Evolutionary conservation across 2,797 vertebrate species (phyloP).

Genomic region (Xenops minutus): DNA sequence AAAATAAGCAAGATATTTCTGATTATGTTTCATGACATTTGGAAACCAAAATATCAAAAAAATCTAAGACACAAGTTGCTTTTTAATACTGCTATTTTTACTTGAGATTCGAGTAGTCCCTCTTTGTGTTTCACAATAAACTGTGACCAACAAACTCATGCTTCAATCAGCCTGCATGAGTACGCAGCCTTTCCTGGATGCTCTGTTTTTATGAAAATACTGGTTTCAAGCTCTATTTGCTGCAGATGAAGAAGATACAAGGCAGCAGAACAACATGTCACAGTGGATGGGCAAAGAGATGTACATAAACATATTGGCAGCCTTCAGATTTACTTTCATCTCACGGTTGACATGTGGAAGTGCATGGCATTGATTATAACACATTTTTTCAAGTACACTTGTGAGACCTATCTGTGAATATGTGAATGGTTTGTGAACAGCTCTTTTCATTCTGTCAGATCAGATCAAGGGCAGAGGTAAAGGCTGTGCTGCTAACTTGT

Average conservation of each 20-base stretch:
- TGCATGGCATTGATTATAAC: background rate
- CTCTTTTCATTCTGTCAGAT: slow-evolving; percentile 10
- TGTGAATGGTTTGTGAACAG: background rate
- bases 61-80: background rate
- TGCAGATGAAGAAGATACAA: background rate
- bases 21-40: background rate
- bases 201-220: background rate
- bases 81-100: background rate
- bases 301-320: background rate
- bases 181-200: background rate
- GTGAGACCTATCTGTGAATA: background rate
- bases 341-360: background rate
- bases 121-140: background rate
- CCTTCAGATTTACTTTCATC: background rate
- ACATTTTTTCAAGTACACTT: background rate
- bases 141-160: background rate
- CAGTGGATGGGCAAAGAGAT: background rate
- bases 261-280: background rate
- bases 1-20: background rate
- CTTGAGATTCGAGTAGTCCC: background rate
- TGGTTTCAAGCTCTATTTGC: background rate
- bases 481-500: background rate
- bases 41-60: background rate
- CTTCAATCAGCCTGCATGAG: background rate
- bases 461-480: background rate